Evolutionary conservation across 2,113 vertebrate species (phyloP).

Genomic region (Bombycilla garrulus): DNA sequence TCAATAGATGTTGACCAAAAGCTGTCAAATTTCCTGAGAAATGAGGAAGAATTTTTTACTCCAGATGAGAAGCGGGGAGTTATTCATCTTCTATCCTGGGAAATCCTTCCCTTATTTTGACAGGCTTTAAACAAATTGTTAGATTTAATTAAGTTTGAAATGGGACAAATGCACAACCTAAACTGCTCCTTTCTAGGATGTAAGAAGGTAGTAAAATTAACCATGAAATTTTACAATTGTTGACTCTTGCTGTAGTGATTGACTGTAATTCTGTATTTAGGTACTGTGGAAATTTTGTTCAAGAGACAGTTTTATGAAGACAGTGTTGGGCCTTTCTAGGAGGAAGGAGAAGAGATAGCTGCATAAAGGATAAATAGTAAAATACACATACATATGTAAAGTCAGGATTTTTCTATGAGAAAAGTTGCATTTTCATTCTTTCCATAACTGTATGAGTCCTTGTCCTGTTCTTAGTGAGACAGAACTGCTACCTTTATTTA

Average conservation of each 20-base stretch:
- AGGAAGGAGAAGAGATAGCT: not conserved
- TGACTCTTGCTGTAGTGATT: not conserved
- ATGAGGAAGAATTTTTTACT: conserved; percentile 37
- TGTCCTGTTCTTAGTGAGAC: not conserved
- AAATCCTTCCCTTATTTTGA: conserved; percentile 43
- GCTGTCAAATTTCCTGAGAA: conserved; percentile 54
- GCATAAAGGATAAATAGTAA: not conserved
- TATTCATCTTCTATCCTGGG: conserved; percentile 12
- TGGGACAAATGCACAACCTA: conserved; percentile 32
- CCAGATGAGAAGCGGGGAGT: not conserved
- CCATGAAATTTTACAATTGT: not conserved
- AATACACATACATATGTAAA: not conserved
- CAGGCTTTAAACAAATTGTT: conserved; percentile 62
- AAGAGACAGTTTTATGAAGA: not conserved
- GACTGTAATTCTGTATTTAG: not conserved
- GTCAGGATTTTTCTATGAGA: not conserved
- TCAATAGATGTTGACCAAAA: conserved; percentile 63
- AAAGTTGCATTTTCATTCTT: not conserved
- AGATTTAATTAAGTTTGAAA: conserved; percentile 56
- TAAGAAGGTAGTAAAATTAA: conserved; percentile 19
- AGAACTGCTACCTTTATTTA: not conserved
- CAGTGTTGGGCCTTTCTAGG: not conserved
- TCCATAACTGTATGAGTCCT: not conserved
- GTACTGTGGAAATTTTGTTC: not conserved
- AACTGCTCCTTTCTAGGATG: not conserved